Evolutionary conservation across 2,888 invertebrate genomes (phyloP).

Genomic region (Mesorhabditis sp.): DNA sequence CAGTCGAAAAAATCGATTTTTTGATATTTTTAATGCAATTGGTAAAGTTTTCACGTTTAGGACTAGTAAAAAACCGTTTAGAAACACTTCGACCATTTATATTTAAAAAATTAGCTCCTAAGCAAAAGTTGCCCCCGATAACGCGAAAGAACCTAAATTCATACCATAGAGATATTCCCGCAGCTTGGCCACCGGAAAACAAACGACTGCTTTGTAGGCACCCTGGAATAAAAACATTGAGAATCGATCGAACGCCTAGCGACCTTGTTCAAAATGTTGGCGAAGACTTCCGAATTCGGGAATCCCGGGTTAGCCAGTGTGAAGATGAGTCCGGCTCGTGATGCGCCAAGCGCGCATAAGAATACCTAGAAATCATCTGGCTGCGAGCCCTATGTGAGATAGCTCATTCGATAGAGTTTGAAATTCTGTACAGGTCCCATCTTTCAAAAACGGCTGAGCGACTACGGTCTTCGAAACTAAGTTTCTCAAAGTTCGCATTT

Average conservation of each 20-base stretch:
- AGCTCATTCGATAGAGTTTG: neutral
- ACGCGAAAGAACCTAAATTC: too few relatives aligned
- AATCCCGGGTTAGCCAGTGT: conserved; percentile 51
- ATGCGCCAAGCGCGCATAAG: conserved; percentile 42
- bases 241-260: neutral
- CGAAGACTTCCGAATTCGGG: conserved; percentile 27
- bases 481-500: too few relatives aligned
- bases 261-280: neutral
- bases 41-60: too few relatives aligned
- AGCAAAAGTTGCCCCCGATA: too few relatives aligned
- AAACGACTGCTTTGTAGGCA: conserved; percentile 59
- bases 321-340: conserved; percentile 60
- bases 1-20: too few relatives aligned
- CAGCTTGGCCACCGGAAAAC: conserved; percentile 57
- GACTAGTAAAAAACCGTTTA: too few relatives aligned
- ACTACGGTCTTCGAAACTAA: too few relatives aligned
- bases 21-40: too few relatives aligned
- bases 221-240: conserved; percentile 52
- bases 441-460: too few relatives aligned
- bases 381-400: neutral
- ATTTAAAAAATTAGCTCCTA: neutral
- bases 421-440: too few relatives aligned
- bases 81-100: too few relatives aligned
- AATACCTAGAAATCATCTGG: conserved; percentile 26
- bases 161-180: conserved; percentile 39